Percentiles rank a stretch among this genome's conserved stretches.
Evolutionary conservation across 2,888 invertebrate species (phyloP).

Genomic region (Drosophila anomalata): DNA sequence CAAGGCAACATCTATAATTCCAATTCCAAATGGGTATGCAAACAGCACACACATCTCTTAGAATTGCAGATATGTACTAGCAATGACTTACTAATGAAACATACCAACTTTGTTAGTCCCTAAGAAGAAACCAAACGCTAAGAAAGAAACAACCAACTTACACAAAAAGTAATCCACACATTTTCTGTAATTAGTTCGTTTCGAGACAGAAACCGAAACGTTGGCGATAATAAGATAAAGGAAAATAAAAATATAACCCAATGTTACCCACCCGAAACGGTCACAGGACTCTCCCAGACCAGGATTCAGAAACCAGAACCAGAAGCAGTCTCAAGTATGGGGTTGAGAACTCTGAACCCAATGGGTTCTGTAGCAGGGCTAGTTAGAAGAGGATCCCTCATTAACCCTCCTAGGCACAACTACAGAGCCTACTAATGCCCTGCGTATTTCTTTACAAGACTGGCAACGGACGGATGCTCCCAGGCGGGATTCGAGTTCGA

Average conservation of each 20-base stretch:
- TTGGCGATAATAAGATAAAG: conserved; percentile 26
- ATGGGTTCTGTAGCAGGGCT: conserved; percentile 18
- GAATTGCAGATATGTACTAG: conserved; percentile 25
- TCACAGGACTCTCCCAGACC: conserved; percentile 37
- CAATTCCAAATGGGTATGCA: conserved; percentile 12
- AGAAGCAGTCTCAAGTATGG: conserved; percentile 1
- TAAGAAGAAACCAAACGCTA: conserved; percentile 58
- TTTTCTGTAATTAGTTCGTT: conserved; percentile 63
- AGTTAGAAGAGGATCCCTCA: conserved; percentile 20
- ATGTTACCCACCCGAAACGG: conserved; percentile 69
- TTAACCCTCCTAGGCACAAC: conserved; percentile 35
- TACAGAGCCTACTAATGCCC: conserved; percentile 63
- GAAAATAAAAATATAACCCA: conserved; percentile 62
- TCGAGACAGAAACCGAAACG: conserved; percentile 24
- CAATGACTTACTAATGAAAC: conserved; percentile 27
- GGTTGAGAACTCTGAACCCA: no score
- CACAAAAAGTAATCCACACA: conserved; percentile 31
- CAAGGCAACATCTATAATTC: conserved; percentile 12
- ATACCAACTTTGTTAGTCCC: conserved; percentile 62
- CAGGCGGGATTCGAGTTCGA: conserved; percentile 54
- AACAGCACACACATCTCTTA: background rate
- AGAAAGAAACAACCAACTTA: conserved; percentile 26
- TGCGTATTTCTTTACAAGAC: conserved; percentile 77
- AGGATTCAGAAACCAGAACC: background rate
- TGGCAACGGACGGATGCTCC: conserved; percentile 45